Evolutionary conservation across 2,113 vertebrate genomes (phyloP), one percentile per base, ranked within the genome.

Genomic region (Oreocharis arfaki): DNA sequence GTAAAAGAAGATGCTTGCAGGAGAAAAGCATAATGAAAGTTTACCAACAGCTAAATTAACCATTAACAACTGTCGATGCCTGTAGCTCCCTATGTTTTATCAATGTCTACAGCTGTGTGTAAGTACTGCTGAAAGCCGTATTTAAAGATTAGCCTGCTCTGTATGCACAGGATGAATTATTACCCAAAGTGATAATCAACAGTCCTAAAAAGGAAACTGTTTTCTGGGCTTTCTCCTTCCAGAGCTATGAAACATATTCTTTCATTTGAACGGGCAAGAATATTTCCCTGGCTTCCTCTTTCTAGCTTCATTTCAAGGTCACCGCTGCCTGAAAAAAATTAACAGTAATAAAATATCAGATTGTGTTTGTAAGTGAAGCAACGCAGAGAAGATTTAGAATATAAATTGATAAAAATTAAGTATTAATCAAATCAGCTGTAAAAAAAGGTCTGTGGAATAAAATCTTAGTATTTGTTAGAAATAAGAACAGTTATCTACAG

Each of bases 1-100:
- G 61, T 73, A 69, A 67, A 96, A 94, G 70, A 95, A 91, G 84
- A 94, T 69, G 79, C 57, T 90, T 53, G 50, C 75, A 90, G 82
- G 88, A 95, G 85, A 93, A 95, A 88, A 79, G 55, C 75, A 53
- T 93, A 94, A 95, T 94, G 90, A 65, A 96, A 96, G 95, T 97
- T 95, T 97, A 95, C 95, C 90, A 94, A 94, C 95, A 96, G 88
- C 92, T 92, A 95, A 96, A 97, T 97, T 96, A 95, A 88, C 71
- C 90, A 97, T 96, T 94, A 95, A 93, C 85, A 81, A 90, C 90
- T 92, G 92, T 90, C 92, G 96, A 91, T 85, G 95, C 78, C 79
- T 94, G 88, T 55, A 94, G 92, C 67, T 94, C 67, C 53, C 79
- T 24, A 56, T 68, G 75, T 90, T 97, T 94, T 93, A 95, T 95